Evolutionary conservation across 2,797 vertebrate genomes (phyloP).

Genomic region (Cuniculus paca): DNA sequence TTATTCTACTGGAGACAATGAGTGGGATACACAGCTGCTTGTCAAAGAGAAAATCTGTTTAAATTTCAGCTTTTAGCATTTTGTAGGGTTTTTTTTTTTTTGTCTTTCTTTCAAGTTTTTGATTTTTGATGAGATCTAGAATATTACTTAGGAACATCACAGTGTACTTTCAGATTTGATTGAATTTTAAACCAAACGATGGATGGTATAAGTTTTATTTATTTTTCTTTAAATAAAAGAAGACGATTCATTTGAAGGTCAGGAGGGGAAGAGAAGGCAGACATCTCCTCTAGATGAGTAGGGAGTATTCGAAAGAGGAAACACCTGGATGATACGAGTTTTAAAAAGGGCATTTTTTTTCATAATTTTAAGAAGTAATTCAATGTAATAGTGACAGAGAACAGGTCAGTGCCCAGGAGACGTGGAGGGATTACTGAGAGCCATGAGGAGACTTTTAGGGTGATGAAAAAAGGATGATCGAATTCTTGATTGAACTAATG

Average conservation of each 20-base stretch:
- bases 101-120: neutral
- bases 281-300: no score
- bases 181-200: constrained; percentile 24
- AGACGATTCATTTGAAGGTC: no score
- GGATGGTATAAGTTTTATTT: neutral
- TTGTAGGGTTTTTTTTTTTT: neutral
- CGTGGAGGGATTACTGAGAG: neutral
- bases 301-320: no score
- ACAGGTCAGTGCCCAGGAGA: neutral
- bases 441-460: neutral
- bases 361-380: neutral
- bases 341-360: neutral
- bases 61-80: neutral
- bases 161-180: neutral
- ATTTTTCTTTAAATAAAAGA: no score
- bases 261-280: no score
- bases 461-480: neutral
- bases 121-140: neutral
- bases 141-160: neutral
- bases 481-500: neutral
- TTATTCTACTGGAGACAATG: neutral
- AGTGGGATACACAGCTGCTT: neutral
- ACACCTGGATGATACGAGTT: neutral
- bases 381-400: neutral
- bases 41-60: neutral